phyloP scores from a whole-genome alignment of 2,797 vertebrate species.

The Tadarida brasiliensis region DNA sequence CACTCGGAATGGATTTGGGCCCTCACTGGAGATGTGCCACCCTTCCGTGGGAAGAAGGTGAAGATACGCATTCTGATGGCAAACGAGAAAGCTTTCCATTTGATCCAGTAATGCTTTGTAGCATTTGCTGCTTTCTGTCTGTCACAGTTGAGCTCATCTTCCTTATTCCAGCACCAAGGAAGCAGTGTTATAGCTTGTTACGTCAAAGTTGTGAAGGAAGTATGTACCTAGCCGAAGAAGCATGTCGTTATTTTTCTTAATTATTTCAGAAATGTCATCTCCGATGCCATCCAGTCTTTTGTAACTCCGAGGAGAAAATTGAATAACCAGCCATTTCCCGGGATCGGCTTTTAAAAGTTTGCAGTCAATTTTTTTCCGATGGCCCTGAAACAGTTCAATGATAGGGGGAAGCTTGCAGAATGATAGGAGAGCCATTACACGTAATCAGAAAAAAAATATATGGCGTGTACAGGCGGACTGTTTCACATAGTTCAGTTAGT shows the following conservation, averaged over 20 bases:
- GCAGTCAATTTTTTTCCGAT: constrained; percentile 73
- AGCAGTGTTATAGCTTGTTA: constrained; percentile 49
- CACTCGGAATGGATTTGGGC: constrained; percentile 78
- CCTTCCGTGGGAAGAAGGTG: constrained; percentile 76
- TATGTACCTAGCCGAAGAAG: constrained; percentile 53
- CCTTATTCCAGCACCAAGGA: constrained; percentile 22
- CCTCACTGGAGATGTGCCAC: constrained; percentile 68
- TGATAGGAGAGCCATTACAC: constrained; percentile 82
- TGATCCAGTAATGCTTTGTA: constrained; percentile 70
- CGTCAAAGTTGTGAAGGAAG: constrained; percentile 59
- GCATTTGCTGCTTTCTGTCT: constrained; percentile 64
- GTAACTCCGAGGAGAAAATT: constrained; percentile 74
- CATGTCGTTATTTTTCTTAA: constrained; percentile 80
- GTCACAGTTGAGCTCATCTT: constrained; percentile 76
- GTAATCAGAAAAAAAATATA: constrained; percentile 84
- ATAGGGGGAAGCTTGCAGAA: constrained; percentile 79
- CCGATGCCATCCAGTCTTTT: constrained; percentile 57
- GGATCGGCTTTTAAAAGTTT: constrained; percentile 60
- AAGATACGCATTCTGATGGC: constrained; percentile 70
- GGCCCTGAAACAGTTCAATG: constrained; percentile 79
- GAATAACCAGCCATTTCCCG: constrained; percentile 76
- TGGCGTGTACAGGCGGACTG: constrained; percentile 76
- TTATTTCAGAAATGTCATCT: constrained; percentile 79
- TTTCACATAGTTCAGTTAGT: constrained; percentile 83
- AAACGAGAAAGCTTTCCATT: constrained; percentile 75